phyloP scores from a whole-genome alignment of 2,888 invertebrate species.

The Megaustenia siamemsis region DNA sequence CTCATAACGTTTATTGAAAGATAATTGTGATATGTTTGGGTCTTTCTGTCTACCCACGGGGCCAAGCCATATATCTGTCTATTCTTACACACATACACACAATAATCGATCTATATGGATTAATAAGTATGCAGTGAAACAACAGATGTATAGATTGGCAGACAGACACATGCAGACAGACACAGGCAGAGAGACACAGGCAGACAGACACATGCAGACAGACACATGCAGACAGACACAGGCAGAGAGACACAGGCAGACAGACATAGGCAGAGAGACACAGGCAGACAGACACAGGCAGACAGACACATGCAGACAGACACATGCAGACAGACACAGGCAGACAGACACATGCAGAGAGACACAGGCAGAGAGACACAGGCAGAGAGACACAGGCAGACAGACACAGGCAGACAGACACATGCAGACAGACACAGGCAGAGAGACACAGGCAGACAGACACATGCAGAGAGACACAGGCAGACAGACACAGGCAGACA shows the following conservation, averaged over 20 bases:
- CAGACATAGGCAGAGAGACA: background rate
- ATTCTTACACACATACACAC: too few species aligned
- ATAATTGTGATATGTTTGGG: too few species aligned
- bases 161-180: background rate
- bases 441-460: background rate
- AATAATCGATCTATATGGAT: background rate
- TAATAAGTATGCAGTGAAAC: too few species aligned
- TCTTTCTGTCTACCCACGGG: too few species aligned
- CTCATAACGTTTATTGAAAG: too few species aligned
- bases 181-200: conserved; percentile 16
- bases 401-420: background rate
- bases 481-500: background rate
- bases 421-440: background rate
- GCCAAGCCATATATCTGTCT: too few species aligned
- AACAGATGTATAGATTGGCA: too few species aligned
- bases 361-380: background rate
- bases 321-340: background rate
- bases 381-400: background rate
- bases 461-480: background rate
- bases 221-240: background rate
- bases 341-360: background rate
- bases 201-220: conserved; percentile 26
- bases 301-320: background rate
- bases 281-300: conserved; percentile 27
- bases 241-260: background rate